Base-by-base conservation (phyloP, 2,888 invertebrate species). In the Diplolepis rosae region DNA sequence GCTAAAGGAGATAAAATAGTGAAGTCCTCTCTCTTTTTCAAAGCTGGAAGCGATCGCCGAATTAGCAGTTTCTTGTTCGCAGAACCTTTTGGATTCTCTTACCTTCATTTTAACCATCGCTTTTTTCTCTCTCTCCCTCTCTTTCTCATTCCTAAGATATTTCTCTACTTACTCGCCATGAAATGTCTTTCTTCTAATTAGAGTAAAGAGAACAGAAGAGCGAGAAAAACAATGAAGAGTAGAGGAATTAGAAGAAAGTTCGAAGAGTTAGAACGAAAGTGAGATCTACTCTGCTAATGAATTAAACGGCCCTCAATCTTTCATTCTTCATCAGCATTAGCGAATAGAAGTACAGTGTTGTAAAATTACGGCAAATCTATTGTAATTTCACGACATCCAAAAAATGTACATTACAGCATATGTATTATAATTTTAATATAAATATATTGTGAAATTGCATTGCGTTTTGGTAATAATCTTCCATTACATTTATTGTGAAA, bases 1-100 rank as follows among this genome's bases (percentile, higher is more conserved):
- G 68, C 66, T 72, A 71, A 74, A 77, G 79, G 74, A 73, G 67
- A 76, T 54, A 66, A 52, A 68, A 70, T 68, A 71, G 69, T 75
- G 71, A 77, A 73, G 69, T 65, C 32, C 75, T 72, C 74, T 74
- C 65, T 70, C 70, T 72, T 74, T 71, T 73, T 66, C 71, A 70
- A 71, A 69, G 65, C 66, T 68, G 65, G 68, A 72, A 79, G 80
- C 79, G 82, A 81, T 83, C 78, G 81, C 74, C 72, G 78, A 82
- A 83, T 83, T 83, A 84, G 79, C 77, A 73, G 72, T 72, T 79
- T 81, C 82, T 83, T 79, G 78, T 80, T 80, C 78, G 45, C 69
- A 69, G 72, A 77, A 77, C 70, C 66, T 68, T 68, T 45, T n/a
- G 66, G 27, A 52, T 28, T 66, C 51, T 52, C 30, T 30, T 51